Conservation (phyloP, 2,113 vertebrate species). For the Hippocampus barbouri region DNA sequence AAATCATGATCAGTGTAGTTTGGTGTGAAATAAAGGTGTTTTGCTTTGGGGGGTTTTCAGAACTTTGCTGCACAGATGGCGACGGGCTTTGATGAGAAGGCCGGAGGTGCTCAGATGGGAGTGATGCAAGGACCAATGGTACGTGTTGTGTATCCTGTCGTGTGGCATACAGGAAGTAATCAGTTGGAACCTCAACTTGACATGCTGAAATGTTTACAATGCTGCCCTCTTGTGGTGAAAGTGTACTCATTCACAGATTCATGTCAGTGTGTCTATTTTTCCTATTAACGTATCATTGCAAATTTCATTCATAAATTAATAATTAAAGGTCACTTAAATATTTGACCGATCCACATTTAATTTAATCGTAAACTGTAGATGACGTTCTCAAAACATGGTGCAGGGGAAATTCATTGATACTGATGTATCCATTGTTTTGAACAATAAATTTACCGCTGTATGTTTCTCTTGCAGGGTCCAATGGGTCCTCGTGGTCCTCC, state of each 20-base stretch:
- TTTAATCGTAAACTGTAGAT: not conserved
- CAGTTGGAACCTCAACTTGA: not conserved
- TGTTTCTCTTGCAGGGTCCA: slow-evolving; percentile 76
- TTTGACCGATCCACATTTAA: not conserved
- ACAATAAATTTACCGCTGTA: not conserved
- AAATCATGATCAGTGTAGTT: not conserved
- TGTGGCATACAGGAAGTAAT: not conserved
- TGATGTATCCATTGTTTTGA: not conserved
- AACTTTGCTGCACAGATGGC: slow-evolving; percentile 94
- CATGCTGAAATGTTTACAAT: slow-evolving; percentile 12
- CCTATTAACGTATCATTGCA: not conserved
- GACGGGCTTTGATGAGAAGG: slow-evolving; percentile 88
- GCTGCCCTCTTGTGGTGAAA: slow-evolving; percentile 47
- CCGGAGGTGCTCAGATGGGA: slow-evolving; percentile 83
- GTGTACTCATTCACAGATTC: not conserved
- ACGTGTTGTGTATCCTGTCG: slow-evolving; percentile 2
- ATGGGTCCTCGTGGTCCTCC: slow-evolving; percentile 95
- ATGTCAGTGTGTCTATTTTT: not conserved
- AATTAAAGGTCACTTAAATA: not conserved
- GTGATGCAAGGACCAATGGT: slow-evolving; percentile 97
- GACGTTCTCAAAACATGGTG: not conserved
- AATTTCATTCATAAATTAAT: not conserved
- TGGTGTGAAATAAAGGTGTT: not conserved
- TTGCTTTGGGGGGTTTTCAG: slow-evolving; percentile 53
- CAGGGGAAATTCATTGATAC: not conserved